Evolutionary conservation across 2,113 vertebrate species (phyloP).

Genomic region (Phylloscopus whistleri): DNA sequence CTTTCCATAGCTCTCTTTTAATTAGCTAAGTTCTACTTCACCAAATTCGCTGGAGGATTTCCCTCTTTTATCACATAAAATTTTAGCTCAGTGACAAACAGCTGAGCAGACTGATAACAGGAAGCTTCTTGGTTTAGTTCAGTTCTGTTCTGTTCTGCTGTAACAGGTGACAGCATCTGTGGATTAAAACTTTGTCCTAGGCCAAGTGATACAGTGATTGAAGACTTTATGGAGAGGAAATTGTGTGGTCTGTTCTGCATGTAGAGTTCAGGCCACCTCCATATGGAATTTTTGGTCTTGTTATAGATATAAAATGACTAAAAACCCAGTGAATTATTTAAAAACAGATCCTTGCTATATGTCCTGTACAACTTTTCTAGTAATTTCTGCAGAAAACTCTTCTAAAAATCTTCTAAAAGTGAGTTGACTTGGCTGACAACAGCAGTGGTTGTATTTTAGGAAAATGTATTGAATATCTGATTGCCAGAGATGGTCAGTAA

Average conservation of each 20-base stretch:
- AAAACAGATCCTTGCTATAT: not conserved
- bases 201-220: not conserved
- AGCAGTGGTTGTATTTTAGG: not conserved
- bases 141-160: not conserved
- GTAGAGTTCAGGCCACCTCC: not conserved
- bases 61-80: not conserved
- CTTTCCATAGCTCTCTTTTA: not conserved
- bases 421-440: not conserved
- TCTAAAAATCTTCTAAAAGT: not conserved
- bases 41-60: not conserved
- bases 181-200: not conserved
- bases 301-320: not conserved
- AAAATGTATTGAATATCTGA: not conserved
- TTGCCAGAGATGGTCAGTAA: not conserved
- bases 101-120: not conserved
- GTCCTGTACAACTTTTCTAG: not conserved
- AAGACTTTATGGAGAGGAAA: not conserved
- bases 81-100: not conserved
- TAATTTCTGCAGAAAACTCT: not conserved
- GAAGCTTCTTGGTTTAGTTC: not conserved
- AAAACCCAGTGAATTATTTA: not conserved
- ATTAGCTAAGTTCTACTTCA: not conserved
- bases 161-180: not conserved
- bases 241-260: not conserved
- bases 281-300: not conserved